phyloP scores from a whole-genome alignment of 2,797 vertebrate species.

The Macropodus opercularis region DNA sequence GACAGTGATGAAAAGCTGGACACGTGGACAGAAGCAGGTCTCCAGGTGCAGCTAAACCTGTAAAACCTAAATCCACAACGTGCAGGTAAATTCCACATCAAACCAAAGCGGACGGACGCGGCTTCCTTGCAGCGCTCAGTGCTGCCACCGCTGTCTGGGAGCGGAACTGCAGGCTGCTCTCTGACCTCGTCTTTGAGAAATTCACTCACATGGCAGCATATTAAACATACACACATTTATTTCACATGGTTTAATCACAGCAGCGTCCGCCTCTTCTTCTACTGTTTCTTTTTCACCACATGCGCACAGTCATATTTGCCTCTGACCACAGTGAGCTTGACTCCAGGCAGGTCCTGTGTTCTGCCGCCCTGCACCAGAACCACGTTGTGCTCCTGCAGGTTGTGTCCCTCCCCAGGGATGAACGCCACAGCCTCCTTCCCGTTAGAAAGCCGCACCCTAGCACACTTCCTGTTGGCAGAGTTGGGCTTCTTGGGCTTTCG shows the following conservation, averaged over 20 bases:
- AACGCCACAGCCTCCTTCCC: slow-evolving; percentile 88
- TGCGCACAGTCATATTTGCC: slow-evolving; percentile 95
- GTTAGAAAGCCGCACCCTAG: slow-evolving; percentile 86
- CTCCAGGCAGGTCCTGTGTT: slow-evolving; percentile 92
- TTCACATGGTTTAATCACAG: neutral
- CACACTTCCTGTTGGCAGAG: slow-evolving; percentile 94
- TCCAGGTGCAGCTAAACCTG: neutral
- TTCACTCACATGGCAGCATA: no score
- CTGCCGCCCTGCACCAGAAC: slow-evolving; percentile 90
- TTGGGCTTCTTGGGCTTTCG: slow-evolving; percentile 97
- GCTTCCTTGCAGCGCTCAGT: slow-evolving; percentile 1
- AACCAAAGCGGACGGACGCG: neutral
- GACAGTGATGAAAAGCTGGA: no score
- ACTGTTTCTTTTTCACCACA: slow-evolving; percentile 89
- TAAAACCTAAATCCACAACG: neutral
- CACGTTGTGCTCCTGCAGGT: slow-evolving; percentile 92
- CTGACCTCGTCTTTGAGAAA: no score
- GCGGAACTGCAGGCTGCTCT: slow-evolving; percentile 20
- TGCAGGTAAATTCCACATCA: neutral
- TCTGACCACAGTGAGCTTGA: slow-evolving; percentile 88
- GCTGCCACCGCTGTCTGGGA: slow-evolving; percentile 22
- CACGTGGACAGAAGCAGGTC: no score
- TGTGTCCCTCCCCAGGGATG: slow-evolving; percentile 94
- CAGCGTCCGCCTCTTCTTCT: neutral
- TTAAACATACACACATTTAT: slow-evolving; percentile 3